Evolutionary conservation across 1,140 invertebrate species (phyloP).

Genomic region (Liolophura sinensis): DNA sequence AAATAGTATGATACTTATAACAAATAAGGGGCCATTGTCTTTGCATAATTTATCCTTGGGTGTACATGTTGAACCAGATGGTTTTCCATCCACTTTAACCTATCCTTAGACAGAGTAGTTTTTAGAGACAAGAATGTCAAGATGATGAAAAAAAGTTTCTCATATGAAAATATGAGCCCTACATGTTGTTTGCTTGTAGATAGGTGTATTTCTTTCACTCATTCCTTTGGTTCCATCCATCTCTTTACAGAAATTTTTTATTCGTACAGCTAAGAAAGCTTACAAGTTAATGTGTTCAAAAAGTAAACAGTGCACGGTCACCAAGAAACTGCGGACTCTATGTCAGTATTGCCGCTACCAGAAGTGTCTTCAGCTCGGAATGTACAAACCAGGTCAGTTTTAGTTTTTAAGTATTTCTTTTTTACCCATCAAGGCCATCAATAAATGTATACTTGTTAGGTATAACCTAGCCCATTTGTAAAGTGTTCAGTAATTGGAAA

Average conservation of each 20-base stretch:
- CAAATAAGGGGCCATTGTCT: too few relatives aligned
- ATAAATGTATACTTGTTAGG: too few relatives aligned
- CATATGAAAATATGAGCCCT: background rate
- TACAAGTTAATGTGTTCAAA: slow-evolving; percentile 55
- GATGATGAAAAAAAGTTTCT: background rate
- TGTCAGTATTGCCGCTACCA: slow-evolving; percentile 99
- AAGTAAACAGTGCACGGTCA: slow-evolving; percentile 50
- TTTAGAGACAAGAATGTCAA: background rate
- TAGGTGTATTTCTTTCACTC: background rate
- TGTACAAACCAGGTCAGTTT: slow-evolving; percentile 90
- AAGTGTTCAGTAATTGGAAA: too few relatives aligned
- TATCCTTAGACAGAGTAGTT: background rate
- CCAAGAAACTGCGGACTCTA: slow-evolving; percentile 54
- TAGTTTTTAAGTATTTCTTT: too few relatives aligned
- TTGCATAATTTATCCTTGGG: too few relatives aligned
- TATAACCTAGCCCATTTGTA: too few relatives aligned
- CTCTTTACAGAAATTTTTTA: slow-evolving; percentile 57
- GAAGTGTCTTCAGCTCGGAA: slow-evolving; percentile 97
- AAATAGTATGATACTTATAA: too few relatives aligned
- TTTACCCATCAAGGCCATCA: too few relatives aligned
- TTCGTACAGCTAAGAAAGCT: slow-evolving; percentile 50
- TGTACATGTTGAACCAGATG: too few relatives aligned
- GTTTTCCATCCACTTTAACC: too few relatives aligned
- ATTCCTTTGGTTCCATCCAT: slow-evolving; percentile 7
- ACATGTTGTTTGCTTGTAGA: background rate